Percentiles rank a stretch among this genome's conserved stretches.
Evolutionary conservation across 2,888 invertebrate genomes (phyloP).

Genomic region (Thera britannica): DNA sequence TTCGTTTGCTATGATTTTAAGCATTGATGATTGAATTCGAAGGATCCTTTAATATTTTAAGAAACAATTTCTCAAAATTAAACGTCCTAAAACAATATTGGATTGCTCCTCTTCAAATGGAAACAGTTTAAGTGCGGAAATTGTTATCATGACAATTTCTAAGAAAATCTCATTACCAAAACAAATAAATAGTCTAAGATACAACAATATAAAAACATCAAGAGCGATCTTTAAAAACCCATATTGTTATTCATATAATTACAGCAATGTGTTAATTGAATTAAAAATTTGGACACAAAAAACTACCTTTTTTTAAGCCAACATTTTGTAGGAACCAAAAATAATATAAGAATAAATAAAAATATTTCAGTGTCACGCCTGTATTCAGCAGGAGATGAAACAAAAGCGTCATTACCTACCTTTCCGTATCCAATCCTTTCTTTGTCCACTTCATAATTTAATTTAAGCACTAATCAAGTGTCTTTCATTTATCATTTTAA

Average conservation of each 20-base stretch:
- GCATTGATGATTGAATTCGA: background rate
- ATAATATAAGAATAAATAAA: background rate
- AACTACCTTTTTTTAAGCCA: too few relatives aligned
- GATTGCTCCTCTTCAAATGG: background rate
- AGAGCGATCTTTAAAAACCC: background rate
- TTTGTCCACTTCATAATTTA: slow-evolving; percentile 78
- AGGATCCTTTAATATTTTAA: background rate
- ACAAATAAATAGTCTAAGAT: slow-evolving; percentile 12
- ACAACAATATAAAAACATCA: background rate
- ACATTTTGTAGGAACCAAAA: background rate
- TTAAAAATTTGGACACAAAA: too few relatives aligned
- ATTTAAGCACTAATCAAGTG: slow-evolving; percentile 67
- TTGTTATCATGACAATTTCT: background rate
- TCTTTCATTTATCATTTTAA: slow-evolving; percentile 38
- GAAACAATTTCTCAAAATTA: background rate
- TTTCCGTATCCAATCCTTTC: slow-evolving; percentile 71
- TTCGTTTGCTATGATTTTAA: background rate
- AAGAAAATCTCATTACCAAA: slow-evolving; percentile 9
- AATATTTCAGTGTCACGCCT: slow-evolving; percentile 7
- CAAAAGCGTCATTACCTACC: slow-evolving; percentile 58
- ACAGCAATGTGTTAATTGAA: too few relatives aligned
- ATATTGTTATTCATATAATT: background rate
- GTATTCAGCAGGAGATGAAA: slow-evolving; percentile 31
- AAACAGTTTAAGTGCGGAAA: background rate
- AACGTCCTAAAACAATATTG: slow-evolving; percentile 1